A percentile compares a stretch with the other conserved stretches of the same genome.
These are phyloP conservation scores for Sarcophaga caerulescens DNA, from an alignment of 2,888 invertebrate species.

Conservation along the genomic window DNA sequence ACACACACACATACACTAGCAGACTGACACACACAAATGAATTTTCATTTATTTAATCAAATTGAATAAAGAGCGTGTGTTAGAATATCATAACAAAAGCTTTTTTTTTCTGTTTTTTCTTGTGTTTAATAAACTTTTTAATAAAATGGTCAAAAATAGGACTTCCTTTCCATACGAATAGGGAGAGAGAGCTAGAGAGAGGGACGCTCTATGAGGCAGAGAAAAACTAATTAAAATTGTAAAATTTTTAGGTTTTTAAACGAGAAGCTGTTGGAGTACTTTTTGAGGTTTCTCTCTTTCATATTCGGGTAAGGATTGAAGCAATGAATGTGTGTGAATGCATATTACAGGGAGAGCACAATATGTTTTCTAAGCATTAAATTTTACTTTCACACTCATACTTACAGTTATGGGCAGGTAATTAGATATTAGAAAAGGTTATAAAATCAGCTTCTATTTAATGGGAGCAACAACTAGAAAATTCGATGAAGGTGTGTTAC, in stretches of 20 bases:
- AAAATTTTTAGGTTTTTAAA: slow-evolving; percentile 60
- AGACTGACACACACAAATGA: slow-evolving; percentile 17
- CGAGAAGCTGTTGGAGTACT: slow-evolving; percentile 52
- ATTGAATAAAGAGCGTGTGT: neutral
- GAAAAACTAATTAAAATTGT: slow-evolving; percentile 59
- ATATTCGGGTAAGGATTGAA: neutral
- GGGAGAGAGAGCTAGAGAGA: no score
- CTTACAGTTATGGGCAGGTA: neutral
- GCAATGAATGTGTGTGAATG: neutral
- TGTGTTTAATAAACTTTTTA: slow-evolving; percentile 32
- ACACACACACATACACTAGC: neutral
- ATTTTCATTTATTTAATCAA: slow-evolving; percentile 40
- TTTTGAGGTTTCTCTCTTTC: slow-evolving; percentile 7
- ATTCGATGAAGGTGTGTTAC: no score
- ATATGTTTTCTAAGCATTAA: slow-evolving; percentile 56
- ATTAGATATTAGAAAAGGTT: neutral
- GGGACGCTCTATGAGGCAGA: neutral
- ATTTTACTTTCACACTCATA: slow-evolving; percentile 9
- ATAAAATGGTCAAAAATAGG: slow-evolving; percentile 31
- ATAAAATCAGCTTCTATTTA: no score
- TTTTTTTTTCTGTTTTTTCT: neutral
- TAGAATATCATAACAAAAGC: slow-evolving; percentile 8
- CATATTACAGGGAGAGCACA: slow-evolving; percentile 3
- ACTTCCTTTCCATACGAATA: neutral
- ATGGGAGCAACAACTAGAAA: no score